These are phyloP conservation scores for Hypanus sabinus DNA, from an alignment of 2,113 vertebrate species.

Conservation along the genomic window DNA sequence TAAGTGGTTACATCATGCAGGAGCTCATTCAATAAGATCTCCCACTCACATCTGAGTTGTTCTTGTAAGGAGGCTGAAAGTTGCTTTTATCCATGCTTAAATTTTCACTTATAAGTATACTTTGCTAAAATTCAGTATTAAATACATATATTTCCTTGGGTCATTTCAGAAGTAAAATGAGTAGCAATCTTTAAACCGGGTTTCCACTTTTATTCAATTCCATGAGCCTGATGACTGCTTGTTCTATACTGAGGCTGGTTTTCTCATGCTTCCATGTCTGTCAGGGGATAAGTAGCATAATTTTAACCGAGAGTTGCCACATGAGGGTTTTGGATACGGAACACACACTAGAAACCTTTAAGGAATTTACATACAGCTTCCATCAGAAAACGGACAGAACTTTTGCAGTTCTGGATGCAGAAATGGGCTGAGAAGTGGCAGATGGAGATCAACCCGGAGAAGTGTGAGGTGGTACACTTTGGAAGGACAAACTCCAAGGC, in stretches of 20 bases:
- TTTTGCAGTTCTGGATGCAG: too few relatives aligned
- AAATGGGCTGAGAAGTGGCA: too few relatives aligned
- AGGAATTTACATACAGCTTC: too few relatives aligned
- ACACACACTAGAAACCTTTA: too few relatives aligned
- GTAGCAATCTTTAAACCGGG: neutral
- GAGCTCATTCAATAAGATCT: slow-evolving; percentile 25
- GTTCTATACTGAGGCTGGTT: neutral
- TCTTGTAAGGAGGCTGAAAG: slow-evolving; percentile 40
- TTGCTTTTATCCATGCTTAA: slow-evolving; percentile 43
- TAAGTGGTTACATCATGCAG: slow-evolving; percentile 40
- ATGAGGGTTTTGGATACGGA: too few relatives aligned
- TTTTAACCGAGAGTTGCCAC: neutral
- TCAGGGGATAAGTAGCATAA: neutral
- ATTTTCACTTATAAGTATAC: slow-evolving; percentile 47
- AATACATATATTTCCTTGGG: neutral
- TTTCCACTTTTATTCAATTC: neutral
- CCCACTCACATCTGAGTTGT: neutral
- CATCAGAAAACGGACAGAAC: too few relatives aligned
- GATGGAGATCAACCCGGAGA: too few relatives aligned
- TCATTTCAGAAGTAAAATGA: neutral
- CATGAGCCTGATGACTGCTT: neutral
- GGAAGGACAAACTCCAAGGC: too few relatives aligned
- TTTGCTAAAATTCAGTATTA: neutral
- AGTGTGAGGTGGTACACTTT: too few relatives aligned
- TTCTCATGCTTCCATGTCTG: neutral